Conservation (phyloP, 2,113 vertebrate species). For the Tachuris rubrigastra region DNA sequence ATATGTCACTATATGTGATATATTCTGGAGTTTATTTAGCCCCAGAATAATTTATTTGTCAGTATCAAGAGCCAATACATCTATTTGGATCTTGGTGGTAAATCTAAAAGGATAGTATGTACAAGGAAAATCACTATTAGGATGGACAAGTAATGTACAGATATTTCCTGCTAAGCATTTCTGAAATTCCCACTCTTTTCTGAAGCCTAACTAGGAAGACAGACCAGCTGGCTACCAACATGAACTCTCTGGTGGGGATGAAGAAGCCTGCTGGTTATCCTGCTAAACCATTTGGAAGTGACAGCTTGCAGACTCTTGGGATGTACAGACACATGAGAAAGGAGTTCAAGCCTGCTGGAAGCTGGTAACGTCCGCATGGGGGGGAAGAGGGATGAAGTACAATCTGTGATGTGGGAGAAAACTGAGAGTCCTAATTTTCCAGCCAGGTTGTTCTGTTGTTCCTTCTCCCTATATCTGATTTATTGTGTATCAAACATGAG, state of each 20-base stretch:
- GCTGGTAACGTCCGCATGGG: not conserved
- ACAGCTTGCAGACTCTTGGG: slow-evolving; percentile 12
- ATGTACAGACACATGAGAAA: not conserved
- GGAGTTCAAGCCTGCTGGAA: not conserved
- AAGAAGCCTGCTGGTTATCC: slow-evolving; percentile 4
- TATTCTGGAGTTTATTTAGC: not conserved
- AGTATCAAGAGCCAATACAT: not conserved
- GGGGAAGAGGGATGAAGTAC: not conserved
- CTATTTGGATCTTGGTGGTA: not conserved
- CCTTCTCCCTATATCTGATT: not conserved
- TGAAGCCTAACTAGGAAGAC: not conserved
- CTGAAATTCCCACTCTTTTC: not conserved
- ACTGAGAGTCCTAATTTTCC: not conserved
- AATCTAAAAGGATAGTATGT: not conserved
- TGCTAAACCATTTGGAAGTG: not conserved
- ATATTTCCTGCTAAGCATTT: not conserved
- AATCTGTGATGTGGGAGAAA: not conserved
- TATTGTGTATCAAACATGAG: not conserved
- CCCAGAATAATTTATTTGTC: not conserved
- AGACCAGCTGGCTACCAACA: not conserved
- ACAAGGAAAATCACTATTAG: not conserved
- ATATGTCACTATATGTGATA: not conserved
- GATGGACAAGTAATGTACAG: not conserved
- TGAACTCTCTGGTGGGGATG: not conserved
- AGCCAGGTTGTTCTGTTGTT: not conserved